A percentile compares a stretch with the other conserved stretches of the same genome.
Conservation (phyloP, 2,888 invertebrate genomes). For the Pandemis cinnamomeana region DNA sequence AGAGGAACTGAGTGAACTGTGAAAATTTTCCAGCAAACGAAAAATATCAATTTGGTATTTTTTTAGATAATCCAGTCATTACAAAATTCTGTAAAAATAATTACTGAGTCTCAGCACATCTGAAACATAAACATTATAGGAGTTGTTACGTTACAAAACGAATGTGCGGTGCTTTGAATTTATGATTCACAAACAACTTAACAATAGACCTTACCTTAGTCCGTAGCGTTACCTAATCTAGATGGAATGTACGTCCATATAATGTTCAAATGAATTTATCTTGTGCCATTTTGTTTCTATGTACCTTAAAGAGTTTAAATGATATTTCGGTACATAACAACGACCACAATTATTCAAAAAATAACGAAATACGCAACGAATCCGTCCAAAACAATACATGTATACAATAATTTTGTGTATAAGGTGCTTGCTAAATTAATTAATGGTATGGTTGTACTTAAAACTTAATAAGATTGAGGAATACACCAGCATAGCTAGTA, state of each 20-base stretch:
- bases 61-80: neutral
- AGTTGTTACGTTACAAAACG: conserved; percentile 16
- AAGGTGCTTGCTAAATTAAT: conserved; percentile 19
- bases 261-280: conserved; percentile 61
- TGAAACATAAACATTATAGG: neutral
- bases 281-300: conserved; percentile 66
- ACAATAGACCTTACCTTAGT: conserved; percentile 27
- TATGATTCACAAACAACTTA: conserved; percentile 42
- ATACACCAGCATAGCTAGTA: conserved; percentile 38
- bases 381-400: conserved; percentile 58
- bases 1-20: conserved; percentile 17
- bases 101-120: neutral
- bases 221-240: conserved; percentile 57
- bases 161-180: conserved; percentile 51
- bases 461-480: conserved; percentile 9
- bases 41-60: neutral
- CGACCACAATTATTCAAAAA: conserved; percentile 25
- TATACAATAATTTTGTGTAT: conserved; percentile 19
- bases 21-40: neutral
- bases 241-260: conserved; percentile 46
- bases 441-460: conserved; percentile 36
- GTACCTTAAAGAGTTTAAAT: conserved; percentile 28
- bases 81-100: neutral
- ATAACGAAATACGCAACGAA: conserved; percentile 67
- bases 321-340: conserved; percentile 34